Percentiles rank a stretch among this genome's conserved stretches.
Conservation (phyloP, 1,140 invertebrate genomes). For the Magallana ariakensis region DNA sequence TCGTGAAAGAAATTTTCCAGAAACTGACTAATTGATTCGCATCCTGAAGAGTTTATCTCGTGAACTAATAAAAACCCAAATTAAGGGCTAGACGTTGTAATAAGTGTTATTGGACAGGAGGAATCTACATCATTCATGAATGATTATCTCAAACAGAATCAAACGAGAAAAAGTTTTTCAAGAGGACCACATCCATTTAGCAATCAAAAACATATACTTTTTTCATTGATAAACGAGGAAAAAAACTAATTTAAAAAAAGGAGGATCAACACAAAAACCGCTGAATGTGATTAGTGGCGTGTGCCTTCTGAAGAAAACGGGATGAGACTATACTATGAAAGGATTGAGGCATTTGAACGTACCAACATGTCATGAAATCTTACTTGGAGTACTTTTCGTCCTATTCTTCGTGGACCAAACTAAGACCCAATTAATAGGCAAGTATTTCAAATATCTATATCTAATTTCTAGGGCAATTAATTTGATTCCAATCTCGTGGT, state of each 20-base stretch:
- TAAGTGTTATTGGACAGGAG: not conserved
- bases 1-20: constrained; percentile 25
- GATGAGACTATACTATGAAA: constrained; percentile 25
- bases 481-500: constrained; percentile 11
- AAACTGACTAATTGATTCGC: constrained; percentile 18
- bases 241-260: not conserved
- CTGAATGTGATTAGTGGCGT: not conserved
- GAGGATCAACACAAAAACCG: not conserved
- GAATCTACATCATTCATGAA: not conserved
- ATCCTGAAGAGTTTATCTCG: not conserved
- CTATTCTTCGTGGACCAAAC: not conserved
- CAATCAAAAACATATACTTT: not conserved
- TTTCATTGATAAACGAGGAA: not conserved
- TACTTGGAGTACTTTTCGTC: not conserved
- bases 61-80: constrained; percentile 16
- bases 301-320: constrained; percentile 19
- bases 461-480: not conserved
- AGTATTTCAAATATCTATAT: not conserved
- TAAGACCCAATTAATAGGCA: constrained; percentile 16
- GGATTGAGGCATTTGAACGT: constrained; percentile 19
- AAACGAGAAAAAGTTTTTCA: constrained; percentile 11
- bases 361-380: not conserved
- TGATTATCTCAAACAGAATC: constrained; percentile 4
- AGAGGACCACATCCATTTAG: not conserved
- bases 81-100: constrained; percentile 9